Conservation (phyloP, 1,140 invertebrate genomes). For the Orussus abietinus region DNA sequence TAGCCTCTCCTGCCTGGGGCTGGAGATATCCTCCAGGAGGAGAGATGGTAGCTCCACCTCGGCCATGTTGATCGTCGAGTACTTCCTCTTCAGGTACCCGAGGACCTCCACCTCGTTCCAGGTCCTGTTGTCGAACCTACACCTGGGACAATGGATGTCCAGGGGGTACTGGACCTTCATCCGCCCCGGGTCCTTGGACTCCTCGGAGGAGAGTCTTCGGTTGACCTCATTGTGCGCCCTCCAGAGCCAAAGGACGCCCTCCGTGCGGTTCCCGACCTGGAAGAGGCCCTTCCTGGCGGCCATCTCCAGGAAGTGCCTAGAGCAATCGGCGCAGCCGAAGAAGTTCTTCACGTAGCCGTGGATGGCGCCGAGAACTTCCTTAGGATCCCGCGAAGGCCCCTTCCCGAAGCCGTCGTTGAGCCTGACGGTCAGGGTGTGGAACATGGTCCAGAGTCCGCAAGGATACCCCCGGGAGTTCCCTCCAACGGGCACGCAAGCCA, state of each 20-base stretch:
- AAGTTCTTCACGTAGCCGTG: conserved; percentile 87
- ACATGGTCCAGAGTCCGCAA: conserved; percentile 92
- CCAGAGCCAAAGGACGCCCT: conserved; percentile 92
- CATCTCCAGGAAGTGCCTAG: conserved; percentile 83
- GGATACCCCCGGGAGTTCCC: conserved; percentile 81
- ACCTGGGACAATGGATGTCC: conserved; percentile 63
- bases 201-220: conserved; percentile 75
- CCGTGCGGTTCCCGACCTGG: conserved; percentile 65
- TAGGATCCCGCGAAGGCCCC: conserved; percentile 53
- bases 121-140: conserved; percentile 57
- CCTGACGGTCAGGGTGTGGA: conserved; percentile 88
- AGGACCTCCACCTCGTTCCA: conserved; percentile 73
- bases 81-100: conserved; percentile 71
- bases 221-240: conserved; percentile 92
- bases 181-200: conserved; percentile 84
- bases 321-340: conserved; percentile 91
- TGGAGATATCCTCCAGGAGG: no score
- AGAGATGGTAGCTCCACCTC: no score
- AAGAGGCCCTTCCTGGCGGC: conserved; percentile 63
- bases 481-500: conserved; percentile 78
- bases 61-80: no score
- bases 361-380: conserved; percentile 75
- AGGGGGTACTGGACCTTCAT: conserved; percentile 91
- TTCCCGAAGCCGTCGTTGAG: conserved; percentile 54
- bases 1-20: no score